Evolutionary conservation across 2,797 vertebrate genomes (phyloP), one percentile per base, ranked within the genome.

Genomic region (Acomys russatus): DNA sequence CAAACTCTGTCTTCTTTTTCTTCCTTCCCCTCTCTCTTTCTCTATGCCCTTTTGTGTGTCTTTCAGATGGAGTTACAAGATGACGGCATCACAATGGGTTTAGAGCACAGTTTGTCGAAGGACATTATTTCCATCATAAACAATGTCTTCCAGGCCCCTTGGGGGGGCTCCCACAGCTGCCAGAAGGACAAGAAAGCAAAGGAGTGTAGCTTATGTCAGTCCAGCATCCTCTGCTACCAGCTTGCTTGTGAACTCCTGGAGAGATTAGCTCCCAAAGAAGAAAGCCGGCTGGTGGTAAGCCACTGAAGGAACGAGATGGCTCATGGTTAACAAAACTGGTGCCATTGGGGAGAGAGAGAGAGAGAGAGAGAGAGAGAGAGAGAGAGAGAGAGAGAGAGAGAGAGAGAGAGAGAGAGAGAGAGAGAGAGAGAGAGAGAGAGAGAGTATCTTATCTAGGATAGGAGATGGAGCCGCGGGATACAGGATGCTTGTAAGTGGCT

Each of bases 61-160:
- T 98, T 98, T 98, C 98, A 99, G 99, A 99, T 99, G 99, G 99
- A 99, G 98, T 99, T 99, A 73, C 99, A 99, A 98, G 99, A 99
- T 97, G 99, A 99, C 61, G 99, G 99, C 82, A 99, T 99, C 98
- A 99, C 99, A 88, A 98, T 99, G 98, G 99, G 99, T 91, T 99
- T 99, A 97, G 99, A 99, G 97, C 99, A 99, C 98, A 99, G 99
- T 97, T 99, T 99, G 97, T 99, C 99, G 68, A 99, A 99, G 98
- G 99, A 99, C 98, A 99, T 99, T 66, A 99, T 99, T 98, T 99
- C 99, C 98, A 99, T 99, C 97, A 99, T 99, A 98, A 99, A 99
- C 99, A 99, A 99, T 84, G 99, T 99, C 97, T 99, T 99, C 96
- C 99, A 99, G 98, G 99, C 99, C 85, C 99, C 99, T 1, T 99